Evolutionary conservation across 1,140 invertebrate species (phyloP).

Genomic region (Zaprionus taronus): DNA sequence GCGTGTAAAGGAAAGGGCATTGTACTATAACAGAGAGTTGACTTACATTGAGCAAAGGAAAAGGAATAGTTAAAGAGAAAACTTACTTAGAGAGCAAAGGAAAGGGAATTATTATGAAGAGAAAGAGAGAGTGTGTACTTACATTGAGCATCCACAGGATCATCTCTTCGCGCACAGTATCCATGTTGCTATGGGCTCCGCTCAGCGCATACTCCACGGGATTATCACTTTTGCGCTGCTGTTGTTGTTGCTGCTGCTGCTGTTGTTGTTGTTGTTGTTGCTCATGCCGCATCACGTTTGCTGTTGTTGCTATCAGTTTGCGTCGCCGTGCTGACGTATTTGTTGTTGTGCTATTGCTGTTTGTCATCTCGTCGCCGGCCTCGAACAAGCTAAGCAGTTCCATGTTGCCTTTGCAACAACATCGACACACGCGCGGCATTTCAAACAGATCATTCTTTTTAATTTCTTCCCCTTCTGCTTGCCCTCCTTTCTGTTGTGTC

Average conservation of each 20-base stretch:
- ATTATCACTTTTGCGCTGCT: constrained; percentile 61
- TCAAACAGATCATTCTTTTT: constrained; percentile 30
- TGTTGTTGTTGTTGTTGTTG: constrained; percentile 16
- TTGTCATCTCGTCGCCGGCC: constrained; percentile 25
- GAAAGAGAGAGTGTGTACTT: constrained; percentile 40
- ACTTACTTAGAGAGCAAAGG: background rate
- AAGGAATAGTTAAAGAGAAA: too few species aligned
- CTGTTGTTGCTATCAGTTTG: constrained; percentile 32
- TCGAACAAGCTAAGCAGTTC: constrained; percentile 65
- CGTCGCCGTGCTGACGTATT: constrained; percentile 22
- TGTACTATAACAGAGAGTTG: too few species aligned
- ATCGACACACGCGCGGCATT: constrained; percentile 66
- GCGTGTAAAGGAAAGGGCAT: too few species aligned
- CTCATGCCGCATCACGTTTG: constrained; percentile 20
- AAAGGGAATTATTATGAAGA: background rate
- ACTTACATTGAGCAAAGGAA: too few species aligned
- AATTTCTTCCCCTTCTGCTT: background rate
- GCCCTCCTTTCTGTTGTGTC: background rate
- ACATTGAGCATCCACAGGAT: constrained; percentile 72
- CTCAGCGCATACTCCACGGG: constrained; percentile 68
- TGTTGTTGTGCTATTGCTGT: constrained; percentile 16
- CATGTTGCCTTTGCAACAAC: constrained; percentile 65
- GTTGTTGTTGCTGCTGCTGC: constrained; percentile 17
- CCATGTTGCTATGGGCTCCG: constrained; percentile 64
- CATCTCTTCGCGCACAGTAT: constrained; percentile 70